Conservation (phyloP, 2,888 invertebrate species). For the Ypsolopha sequella region DNA sequence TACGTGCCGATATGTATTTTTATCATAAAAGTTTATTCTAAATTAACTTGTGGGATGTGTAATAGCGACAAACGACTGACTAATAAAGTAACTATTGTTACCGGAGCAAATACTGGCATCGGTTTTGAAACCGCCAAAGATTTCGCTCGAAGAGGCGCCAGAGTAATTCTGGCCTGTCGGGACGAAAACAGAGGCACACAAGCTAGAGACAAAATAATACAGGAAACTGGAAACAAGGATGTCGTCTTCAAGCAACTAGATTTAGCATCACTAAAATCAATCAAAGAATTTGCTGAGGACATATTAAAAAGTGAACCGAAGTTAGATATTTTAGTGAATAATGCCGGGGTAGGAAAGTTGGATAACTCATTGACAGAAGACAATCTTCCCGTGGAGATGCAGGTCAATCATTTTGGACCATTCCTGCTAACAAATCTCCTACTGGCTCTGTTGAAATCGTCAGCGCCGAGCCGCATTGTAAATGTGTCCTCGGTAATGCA, state of each 20-base stretch:
- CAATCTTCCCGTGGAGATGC: slow-evolving; percentile 86
- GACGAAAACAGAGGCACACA: slow-evolving; percentile 29
- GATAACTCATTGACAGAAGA: slow-evolving; percentile 78
- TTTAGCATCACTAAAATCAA: slow-evolving; percentile 77
- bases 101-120: slow-evolving; percentile 39
- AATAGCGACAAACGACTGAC: slow-evolving; percentile 18
- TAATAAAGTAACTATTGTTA: slow-evolving; percentile 37
- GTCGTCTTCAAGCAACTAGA: slow-evolving; percentile 77
- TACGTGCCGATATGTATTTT: slow-evolving; percentile 2
- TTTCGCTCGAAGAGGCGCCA: slow-evolving; percentile 55
- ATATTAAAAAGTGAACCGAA: slow-evolving; percentile 75
- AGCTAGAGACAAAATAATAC: slow-evolving; percentile 71
- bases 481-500: slow-evolving; percentile 83
- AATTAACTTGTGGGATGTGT: slow-evolving; percentile 18
- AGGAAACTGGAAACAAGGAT: slow-evolving; percentile 74
- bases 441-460: slow-evolving; percentile 78
- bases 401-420: slow-evolving; percentile 91
- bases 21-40: slow-evolving; percentile 9
- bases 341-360: slow-evolving; percentile 82
- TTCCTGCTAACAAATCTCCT: slow-evolving; percentile 89
- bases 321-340: slow-evolving; percentile 85
- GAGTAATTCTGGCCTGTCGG: slow-evolving; percentile 66
- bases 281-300: slow-evolving; percentile 82
- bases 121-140: slow-evolving; percentile 38
- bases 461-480: slow-evolving; percentile 78